Percentiles rank a stretch among this genome's conserved stretches.
Conservation (phyloP, 2,113 vertebrate genomes). For the Festucalex cinctus region DNA sequence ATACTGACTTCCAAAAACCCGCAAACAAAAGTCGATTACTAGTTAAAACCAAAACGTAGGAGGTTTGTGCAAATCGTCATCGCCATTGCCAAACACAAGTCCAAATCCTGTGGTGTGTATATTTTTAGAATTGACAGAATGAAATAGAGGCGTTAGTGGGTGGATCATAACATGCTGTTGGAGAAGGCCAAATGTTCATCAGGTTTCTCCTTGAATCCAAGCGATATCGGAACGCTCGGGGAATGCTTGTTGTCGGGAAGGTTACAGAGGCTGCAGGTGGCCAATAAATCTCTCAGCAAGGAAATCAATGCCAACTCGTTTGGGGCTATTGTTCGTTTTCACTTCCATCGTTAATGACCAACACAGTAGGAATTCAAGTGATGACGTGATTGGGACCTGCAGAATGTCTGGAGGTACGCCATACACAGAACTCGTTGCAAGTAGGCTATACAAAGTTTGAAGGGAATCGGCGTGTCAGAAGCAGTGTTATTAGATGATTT, state of each 20-base stretch:
- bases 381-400: not conserved
- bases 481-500: not conserved
- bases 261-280: conserved; percentile 16
- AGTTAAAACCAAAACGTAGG: no score
- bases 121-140: not conserved
- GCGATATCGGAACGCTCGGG: not conserved
- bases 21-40: no score
- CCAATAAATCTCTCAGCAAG: conserved; percentile 9
- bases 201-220: conserved; percentile 4
- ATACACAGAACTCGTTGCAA: not conserved
- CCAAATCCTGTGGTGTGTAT: not conserved
- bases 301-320: not conserved
- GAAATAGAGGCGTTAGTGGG: not conserved
- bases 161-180: not conserved
- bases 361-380: not conserved
- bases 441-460: not conserved
- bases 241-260: conserved; percentile 14
- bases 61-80: not conserved
- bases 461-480: not conserved
- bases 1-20: not conserved
- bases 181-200: not conserved
- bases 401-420: not conserved
- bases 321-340: not conserved
- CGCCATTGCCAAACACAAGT: not conserved
- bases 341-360: not conserved